Conservation (phyloP, 2,797 vertebrate species). For the Huso huso region DNA sequence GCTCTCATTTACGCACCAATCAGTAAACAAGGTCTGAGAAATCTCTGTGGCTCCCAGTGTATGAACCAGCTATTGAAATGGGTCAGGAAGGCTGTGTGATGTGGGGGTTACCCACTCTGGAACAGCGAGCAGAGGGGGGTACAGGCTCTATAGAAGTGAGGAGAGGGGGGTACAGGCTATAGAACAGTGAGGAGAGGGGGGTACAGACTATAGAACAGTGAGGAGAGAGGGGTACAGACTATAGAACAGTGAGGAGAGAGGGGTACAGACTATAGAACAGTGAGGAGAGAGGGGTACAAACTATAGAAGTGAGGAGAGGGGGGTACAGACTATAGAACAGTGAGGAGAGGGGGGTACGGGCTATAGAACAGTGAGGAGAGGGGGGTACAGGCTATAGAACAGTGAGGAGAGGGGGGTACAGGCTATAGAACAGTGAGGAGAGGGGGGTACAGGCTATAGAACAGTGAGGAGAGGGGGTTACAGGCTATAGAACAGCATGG, state of each 20-base stretch:
- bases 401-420: background rate
- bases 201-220: constrained; percentile 18
- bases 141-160: background rate
- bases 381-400: background rate
- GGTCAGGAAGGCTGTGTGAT: no score
- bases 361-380: background rate
- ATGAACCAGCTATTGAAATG: no score
- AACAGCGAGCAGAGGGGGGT: no score
- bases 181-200: no score
- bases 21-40: no score
- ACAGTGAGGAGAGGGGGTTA: constrained; percentile 25
- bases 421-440: background rate
- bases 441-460: constrained; percentile 16
- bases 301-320: background rate
- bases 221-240: constrained; percentile 10
- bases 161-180: constrained; percentile 16
- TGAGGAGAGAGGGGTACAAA: no score
- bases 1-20: no score
- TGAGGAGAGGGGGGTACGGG: background rate
- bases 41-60: no score
- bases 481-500: constrained; percentile 24
- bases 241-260: background rate
- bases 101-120: no score
- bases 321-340: background rate
- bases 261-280: constrained; percentile 5